Conservation (phyloP, 2,888 invertebrate species). For the Cheilosia pagana region DNA sequence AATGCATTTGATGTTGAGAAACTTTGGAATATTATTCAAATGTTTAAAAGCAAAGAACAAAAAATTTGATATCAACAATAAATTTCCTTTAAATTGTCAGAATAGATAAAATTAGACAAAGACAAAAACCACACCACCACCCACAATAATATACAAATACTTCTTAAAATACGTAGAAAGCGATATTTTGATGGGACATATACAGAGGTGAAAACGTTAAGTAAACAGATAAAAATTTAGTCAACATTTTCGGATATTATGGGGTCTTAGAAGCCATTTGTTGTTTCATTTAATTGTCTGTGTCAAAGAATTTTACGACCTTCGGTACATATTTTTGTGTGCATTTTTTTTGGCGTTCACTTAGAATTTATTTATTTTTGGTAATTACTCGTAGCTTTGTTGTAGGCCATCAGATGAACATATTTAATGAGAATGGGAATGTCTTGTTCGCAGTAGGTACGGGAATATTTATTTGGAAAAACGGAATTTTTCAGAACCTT, state of each 20-base stretch:
- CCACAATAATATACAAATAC: neutral
- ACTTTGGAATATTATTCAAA: neutral
- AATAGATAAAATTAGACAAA: neutral
- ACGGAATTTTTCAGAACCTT: too few species aligned
- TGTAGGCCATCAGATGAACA: neutral
- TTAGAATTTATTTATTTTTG: neutral
- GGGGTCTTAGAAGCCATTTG: neutral
- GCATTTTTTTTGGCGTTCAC: neutral
- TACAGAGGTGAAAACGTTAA: neutral
- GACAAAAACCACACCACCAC: neutral
- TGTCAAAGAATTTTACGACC: conserved; percentile 4
- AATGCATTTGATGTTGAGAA: neutral
- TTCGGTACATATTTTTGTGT: neutral
- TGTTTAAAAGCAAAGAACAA: too few species aligned
- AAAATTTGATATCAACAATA: neutral
- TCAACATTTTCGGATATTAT: neutral
- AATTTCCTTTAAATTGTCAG: neutral
- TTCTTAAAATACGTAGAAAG: neutral
- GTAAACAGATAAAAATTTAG: neutral
- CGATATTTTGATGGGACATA: neutral
- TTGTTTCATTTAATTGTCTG: neutral
- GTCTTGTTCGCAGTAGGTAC: too few species aligned
- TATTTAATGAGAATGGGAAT: too few species aligned
- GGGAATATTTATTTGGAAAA: too few species aligned
- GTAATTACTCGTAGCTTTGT: neutral